Evolutionary conservation across 37 sponge, comb jelly and placozoan genomes (phyloP).

Genomic region (Petrosia ficiformis): DNA sequence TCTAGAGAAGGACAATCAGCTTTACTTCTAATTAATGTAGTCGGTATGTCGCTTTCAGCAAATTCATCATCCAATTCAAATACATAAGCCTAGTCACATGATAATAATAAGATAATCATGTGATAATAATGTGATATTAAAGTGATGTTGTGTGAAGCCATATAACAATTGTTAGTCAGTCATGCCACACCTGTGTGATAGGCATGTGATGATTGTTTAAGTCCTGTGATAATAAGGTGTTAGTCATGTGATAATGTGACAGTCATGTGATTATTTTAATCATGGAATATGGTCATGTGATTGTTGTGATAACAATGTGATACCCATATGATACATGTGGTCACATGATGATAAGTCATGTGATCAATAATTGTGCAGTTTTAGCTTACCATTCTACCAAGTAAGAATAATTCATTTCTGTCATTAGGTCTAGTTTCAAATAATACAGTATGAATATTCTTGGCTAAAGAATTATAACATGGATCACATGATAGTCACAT

Average conservation of each 20-base stretch:
- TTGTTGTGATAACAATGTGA: too few relatives aligned
- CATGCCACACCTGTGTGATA: too few relatives aligned
- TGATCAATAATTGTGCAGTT: neutral
- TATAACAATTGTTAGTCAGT: neutral
- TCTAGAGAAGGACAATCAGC: slow-evolving; percentile 86
- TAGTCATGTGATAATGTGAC: too few relatives aligned
- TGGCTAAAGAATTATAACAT: slow-evolving; percentile 39
- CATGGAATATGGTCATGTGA: too few relatives aligned
- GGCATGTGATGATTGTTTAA: too few relatives aligned
- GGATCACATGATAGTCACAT: neutral
- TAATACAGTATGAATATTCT: slow-evolving; percentile 71
- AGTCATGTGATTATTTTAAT: too few relatives aligned
- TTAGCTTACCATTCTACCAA: slow-evolving; percentile 90
- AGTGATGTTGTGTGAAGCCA: neutral
- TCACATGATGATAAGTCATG: neutral
- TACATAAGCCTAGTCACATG: slow-evolving; percentile 83
- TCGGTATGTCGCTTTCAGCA: slow-evolving; percentile 94
- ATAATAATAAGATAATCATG: neutral
- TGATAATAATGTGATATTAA: neutral
- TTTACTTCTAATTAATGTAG: slow-evolving; percentile 91
- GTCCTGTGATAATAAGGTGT: too few relatives aligned
- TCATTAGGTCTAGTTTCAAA: slow-evolving; percentile 76
- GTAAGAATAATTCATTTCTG: slow-evolving; percentile 89
- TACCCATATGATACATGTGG: neutral
- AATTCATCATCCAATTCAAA: slow-evolving; percentile 96